Conservation (phyloP, 2,113 vertebrate genomes). For the Triplophysa siluroides region DNA sequence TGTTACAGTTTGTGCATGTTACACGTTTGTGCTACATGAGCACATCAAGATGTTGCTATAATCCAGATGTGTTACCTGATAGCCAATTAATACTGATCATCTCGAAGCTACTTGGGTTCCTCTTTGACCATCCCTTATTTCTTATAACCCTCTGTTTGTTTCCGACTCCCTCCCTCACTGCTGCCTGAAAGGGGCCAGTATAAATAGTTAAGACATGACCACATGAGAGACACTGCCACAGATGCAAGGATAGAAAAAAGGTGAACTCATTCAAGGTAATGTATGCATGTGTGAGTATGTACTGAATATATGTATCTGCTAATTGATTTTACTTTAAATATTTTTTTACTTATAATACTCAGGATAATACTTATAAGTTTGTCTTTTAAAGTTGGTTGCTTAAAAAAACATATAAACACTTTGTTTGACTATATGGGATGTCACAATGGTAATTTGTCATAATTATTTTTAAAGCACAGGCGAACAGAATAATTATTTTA, state of each 20-base stretch:
- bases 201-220: constrained; percentile 57
- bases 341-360: no score
- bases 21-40: background rate
- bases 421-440: background rate
- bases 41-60: constrained; percentile 18
- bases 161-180: constrained; percentile 47
- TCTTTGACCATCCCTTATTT: constrained; percentile 42
- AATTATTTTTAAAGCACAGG: no score
- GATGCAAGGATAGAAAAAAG: constrained; percentile 14
- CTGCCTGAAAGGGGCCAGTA: constrained; percentile 64
- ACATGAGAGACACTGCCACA: constrained; percentile 31
- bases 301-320: background rate
- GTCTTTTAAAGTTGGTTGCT: no score
- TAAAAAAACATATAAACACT: background rate
- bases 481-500: no score
- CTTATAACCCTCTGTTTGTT: constrained; percentile 48
- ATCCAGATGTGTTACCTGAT: constrained; percentile 57
- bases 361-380: no score
- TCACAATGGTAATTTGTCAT: no score
- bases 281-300: background rate
- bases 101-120: constrained; percentile 46
- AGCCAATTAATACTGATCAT: background rate
- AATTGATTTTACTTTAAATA: background rate
- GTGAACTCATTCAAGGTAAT: constrained; percentile 52
- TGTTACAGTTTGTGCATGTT: background rate